These are phyloP conservation scores for Pitta sordida DNA, from an alignment of 2,113 vertebrate species.

Conservation along the genomic window DNA sequence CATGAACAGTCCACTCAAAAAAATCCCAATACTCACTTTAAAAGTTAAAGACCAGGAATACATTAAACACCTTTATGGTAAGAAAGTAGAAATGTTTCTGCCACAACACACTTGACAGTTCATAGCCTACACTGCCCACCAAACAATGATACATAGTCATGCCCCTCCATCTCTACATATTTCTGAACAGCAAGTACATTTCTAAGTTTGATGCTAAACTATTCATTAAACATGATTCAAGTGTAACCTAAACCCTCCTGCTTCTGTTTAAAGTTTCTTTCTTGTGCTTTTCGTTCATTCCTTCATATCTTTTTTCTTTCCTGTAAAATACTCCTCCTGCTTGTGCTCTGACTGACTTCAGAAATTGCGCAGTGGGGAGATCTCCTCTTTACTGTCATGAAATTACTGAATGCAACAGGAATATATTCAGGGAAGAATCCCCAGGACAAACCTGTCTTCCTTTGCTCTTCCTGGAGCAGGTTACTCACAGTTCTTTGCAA, in stretches of 20 bases:
- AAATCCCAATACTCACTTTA: neutral
- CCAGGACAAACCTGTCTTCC: neutral
- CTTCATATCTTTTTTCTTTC: neutral
- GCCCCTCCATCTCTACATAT: rapidly evolving
- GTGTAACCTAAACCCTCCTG: neutral
- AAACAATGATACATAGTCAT: rapidly evolving
- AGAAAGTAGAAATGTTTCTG: neutral
- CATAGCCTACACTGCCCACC: neutral
- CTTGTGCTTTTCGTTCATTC: neutral
- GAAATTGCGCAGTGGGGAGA: neutral
- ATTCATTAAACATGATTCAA: neutral
- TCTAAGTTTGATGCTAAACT: neutral
- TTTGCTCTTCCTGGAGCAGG: neutral
- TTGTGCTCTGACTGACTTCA: neutral
- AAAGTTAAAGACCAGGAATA: neutral
- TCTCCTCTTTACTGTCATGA: neutral
- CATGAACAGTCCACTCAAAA: neutral
- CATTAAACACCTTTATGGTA: neutral
- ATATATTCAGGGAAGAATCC: neutral
- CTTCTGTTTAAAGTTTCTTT: neutral
- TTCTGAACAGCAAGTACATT: neutral
- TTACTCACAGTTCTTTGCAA: neutral
- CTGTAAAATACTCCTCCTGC: neutral
- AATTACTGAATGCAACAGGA: neutral
- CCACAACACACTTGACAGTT: neutral